Evolutionary conservation across 2,113 vertebrate species (phyloP).

Genomic region (Oriolus oriolus): DNA sequence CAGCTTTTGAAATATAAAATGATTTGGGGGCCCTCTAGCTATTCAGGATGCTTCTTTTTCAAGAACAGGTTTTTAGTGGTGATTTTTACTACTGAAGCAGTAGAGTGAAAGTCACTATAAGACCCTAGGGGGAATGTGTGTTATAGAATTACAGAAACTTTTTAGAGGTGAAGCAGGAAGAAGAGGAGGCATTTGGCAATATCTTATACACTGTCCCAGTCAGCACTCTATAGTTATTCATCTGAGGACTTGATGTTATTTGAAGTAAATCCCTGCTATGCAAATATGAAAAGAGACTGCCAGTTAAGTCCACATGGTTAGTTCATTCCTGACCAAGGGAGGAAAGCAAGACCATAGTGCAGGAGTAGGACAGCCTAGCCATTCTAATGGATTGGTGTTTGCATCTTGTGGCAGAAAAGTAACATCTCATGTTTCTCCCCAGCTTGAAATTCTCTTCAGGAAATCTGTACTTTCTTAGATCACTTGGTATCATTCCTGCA

Average conservation of each 20-base stretch:
- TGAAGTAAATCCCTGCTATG: not conserved
- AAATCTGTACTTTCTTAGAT: not conserved
- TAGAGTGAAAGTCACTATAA: not conserved
- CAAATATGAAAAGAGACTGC: not conserved
- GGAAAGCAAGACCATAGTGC: not conserved
- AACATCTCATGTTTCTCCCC: conserved; percentile 5
- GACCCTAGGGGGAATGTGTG: not conserved
- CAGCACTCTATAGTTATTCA: not conserved
- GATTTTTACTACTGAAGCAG: not conserved
- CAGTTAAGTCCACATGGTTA: not conserved
- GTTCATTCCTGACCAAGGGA: not conserved
- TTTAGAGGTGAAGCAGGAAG: not conserved
- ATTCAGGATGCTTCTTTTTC: not conserved
- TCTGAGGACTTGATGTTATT: not conserved
- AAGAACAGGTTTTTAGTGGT: not conserved
- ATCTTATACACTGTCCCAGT: not conserved
- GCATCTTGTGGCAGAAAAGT: not conserved
- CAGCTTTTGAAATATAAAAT: not conserved
- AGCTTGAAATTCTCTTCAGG: conserved; percentile 1
- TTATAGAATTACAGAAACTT: not conserved
- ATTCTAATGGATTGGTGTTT: not conserved
- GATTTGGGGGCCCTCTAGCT: not conserved
- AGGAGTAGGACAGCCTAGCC: not conserved
- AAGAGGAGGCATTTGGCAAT: not conserved
- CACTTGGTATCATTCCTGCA: not conserved